Conservation (phyloP, 2,797 vertebrate genomes). For the Prunella strophiata region DNA sequence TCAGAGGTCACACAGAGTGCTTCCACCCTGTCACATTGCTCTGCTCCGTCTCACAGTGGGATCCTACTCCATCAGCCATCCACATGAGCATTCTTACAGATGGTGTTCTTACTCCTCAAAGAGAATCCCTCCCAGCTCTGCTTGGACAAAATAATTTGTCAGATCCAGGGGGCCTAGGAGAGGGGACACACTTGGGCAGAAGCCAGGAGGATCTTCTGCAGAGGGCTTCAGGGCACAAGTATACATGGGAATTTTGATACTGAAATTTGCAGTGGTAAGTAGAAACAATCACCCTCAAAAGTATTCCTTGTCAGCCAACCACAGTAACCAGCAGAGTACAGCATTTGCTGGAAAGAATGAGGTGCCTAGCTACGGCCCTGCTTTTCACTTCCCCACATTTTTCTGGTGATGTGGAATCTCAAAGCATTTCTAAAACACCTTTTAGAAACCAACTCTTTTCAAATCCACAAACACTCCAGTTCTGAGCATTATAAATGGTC, state of each 20-base stretch:
- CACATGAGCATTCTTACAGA: neutral
- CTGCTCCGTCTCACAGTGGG: neutral
- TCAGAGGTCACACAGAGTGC: neutral
- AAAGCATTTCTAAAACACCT: constrained; percentile 33
- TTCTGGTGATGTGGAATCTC: neutral
- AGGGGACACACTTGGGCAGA: neutral
- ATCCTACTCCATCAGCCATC: neutral
- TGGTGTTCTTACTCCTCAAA: neutral
- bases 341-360: neutral
- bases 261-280: neutral
- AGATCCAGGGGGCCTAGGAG: neutral
- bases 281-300: neutral
- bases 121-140: neutral
- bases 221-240: neutral
- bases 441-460: neutral
- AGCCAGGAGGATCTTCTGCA: neutral
- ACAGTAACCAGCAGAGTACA: neutral
- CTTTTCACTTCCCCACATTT: neutral
- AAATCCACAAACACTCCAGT: neutral
- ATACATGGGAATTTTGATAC: neutral
- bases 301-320: neutral
- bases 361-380: neutral
- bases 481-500: constrained; percentile 38
- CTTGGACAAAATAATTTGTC: neutral
- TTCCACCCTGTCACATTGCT: neutral